Evolutionary conservation across 2,113 vertebrate genomes (phyloP), one percentile per base, ranked within the genome.

Genomic region (Spheniscus mendiculus): DNA sequence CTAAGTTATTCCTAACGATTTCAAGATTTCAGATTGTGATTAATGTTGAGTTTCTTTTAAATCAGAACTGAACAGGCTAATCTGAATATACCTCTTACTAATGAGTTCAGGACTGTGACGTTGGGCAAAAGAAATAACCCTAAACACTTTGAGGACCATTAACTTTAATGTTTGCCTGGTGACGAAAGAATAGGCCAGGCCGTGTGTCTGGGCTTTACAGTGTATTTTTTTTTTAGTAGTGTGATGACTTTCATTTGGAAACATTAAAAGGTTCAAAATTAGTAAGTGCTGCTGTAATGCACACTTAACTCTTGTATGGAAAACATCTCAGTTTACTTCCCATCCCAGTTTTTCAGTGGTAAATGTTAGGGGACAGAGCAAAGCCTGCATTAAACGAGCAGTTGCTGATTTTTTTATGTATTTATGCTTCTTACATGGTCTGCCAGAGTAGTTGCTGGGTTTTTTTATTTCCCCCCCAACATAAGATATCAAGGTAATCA

Each of bases 91-190:
- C 25, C 7, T 86, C 11, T 77, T 83, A 34, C 56, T 93, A 91
- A 85, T 69, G 47, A 94, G 23, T 80, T 88, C 71, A 88, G 56
- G 30, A 67, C 49, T 85, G 59, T 78, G 87, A 87, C 7, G 6
- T 1, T 23, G 19, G 27, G 40, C 40, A 93, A 87, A 89, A 94
- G 72, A 93, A 96, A 94, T 85, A 94, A 82, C 56, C 44, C 78
- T 95, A 87, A 96, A 95, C 53, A 32, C 56, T 96, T 79, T 72
- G 70, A 89, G 73, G 74, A 58, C 27, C 87, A 95, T 96, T 91
- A 91, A 94, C 40, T 91, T 93, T 85, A 85, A 83, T 85, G 59
- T 56, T 83, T 95, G 36, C 78, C 44, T 61, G 50, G 73, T 93
- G 78, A 93, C 11, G 18, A 70, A 77, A 77, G 62, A 87, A 91